phyloP scores from a whole-genome alignment of 2,113 vertebrate species.

The Pristiophorus japonicus region DNA sequence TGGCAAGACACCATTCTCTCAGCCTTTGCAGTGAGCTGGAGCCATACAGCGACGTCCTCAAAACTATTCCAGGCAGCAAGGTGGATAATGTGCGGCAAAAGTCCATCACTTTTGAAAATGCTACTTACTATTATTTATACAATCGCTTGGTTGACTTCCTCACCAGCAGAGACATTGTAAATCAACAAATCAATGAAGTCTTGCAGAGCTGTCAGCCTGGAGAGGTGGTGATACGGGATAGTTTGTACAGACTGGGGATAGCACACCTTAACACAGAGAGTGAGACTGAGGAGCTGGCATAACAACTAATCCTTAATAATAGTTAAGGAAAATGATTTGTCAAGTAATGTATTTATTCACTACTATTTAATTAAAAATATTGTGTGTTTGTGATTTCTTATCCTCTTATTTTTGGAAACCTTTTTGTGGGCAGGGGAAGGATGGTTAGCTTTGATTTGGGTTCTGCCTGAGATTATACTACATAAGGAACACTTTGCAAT shows the following conservation, averaged over 20 bases:
- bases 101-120: constrained; percentile 74
- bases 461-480: not conserved
- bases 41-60: constrained; percentile 60
- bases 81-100: constrained; percentile 50
- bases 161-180: constrained; percentile 84
- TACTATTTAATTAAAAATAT: constrained; percentile 43
- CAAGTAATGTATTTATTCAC: constrained; percentile 21
- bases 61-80: constrained; percentile 54
- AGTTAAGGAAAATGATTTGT: constrained; percentile 2
- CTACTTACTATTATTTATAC: constrained; percentile 93
- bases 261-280: constrained; percentile 84
- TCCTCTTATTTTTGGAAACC: constrained; percentile 25
- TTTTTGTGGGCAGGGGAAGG: constrained; percentile 35
- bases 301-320: constrained; percentile 47
- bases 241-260: constrained; percentile 85
- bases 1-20: constrained; percentile 63
- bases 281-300: constrained; percentile 56
- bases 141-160: constrained; percentile 92
- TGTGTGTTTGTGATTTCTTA: constrained; percentile 37
- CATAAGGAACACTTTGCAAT: too few species aligned
- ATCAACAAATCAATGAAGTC: constrained; percentile 80
- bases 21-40: constrained; percentile 78
- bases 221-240: constrained; percentile 88
- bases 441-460: not conserved
- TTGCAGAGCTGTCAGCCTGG: constrained; percentile 87